phyloP scores from a whole-genome alignment of 1,140 invertebrate species.

The Pteromalus puparum region DNA sequence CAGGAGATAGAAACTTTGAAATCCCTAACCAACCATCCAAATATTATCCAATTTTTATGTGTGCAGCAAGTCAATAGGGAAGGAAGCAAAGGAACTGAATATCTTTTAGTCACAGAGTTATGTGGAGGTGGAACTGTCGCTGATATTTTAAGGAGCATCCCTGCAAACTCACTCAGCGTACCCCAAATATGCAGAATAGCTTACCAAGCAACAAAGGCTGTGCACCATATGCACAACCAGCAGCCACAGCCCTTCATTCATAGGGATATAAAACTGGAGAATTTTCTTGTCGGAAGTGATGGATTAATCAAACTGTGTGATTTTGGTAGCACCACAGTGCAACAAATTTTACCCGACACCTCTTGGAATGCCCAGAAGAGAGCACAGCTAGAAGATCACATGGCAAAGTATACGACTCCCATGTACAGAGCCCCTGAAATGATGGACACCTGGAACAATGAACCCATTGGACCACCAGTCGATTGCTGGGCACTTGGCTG shows the following conservation, averaged over 20 bases:
- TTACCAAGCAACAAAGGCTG: constrained; percentile 92
- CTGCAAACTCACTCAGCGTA: constrained; percentile 80
- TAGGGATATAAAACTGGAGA: constrained; percentile 92
- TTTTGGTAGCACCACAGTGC: constrained; percentile 96
- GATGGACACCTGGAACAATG: constrained; percentile 98
- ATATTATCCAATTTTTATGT: constrained; percentile 87
- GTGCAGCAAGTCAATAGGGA: constrained; percentile 82
- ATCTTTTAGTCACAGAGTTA: constrained; percentile 83
- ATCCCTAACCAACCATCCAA: constrained; percentile 86
- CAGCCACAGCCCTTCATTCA: constrained; percentile 90
- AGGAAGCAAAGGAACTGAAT: constrained; percentile 80
- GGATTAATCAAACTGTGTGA: constrained; percentile 97
- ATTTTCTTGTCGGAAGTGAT: constrained; percentile 84
- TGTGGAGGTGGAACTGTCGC: constrained; percentile 87
- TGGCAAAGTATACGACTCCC: constrained; percentile 86
- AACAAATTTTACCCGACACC: constrained; percentile 88
- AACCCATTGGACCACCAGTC: constrained; percentile 89
- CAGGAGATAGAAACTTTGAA: constrained; percentile 88
- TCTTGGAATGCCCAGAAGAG: constrained; percentile 95
- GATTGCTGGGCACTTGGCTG: constrained; percentile 99
- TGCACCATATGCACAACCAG: constrained; percentile 95
- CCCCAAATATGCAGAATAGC: constrained; percentile 91
- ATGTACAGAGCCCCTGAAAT: constrained; percentile 97
- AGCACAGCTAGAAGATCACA: constrained; percentile 92
- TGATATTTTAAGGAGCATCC: constrained; percentile 83